Conservation (phyloP, 2,888 invertebrate genomes). For the Neoscelio sp. region DNA sequence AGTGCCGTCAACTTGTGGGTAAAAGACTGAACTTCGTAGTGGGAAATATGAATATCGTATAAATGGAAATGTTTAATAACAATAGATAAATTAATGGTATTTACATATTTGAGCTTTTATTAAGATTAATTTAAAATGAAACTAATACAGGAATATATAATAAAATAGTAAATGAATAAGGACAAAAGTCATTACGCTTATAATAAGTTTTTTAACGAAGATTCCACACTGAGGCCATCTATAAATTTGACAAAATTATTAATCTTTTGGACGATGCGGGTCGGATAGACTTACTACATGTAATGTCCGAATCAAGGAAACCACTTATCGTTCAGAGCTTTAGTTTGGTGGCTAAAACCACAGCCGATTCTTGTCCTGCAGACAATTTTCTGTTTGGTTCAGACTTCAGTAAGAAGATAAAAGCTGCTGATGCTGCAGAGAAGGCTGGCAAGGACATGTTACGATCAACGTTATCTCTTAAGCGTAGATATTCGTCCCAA, state of each 20-base stretch:
- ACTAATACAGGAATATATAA: too few species aligned
- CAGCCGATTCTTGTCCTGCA: background rate
- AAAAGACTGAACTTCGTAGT: too few species aligned
- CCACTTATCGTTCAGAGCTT: background rate
- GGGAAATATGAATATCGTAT: too few species aligned
- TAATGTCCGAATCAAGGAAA: background rate
- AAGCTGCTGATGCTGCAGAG: constrained; percentile 5
- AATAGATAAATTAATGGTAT: too few species aligned
- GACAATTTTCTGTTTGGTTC: constrained; percentile 9
- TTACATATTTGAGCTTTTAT: too few species aligned
- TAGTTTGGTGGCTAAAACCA: background rate
- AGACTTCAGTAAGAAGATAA: constrained; percentile 22
- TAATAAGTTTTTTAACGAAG: background rate
- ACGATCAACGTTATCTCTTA: too few species aligned
- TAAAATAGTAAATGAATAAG: too few species aligned
- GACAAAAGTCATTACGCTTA: too few species aligned
- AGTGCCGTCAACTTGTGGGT: too few species aligned
- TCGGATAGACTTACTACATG: background rate
- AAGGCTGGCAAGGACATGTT: constrained; percentile 25
- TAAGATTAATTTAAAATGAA: too few species aligned
- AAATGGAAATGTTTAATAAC: too few species aligned
- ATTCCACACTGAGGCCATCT: background rate
- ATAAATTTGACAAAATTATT: background rate
- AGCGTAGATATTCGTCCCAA: too few species aligned
- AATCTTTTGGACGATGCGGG: background rate